Evolutionary conservation across 23 tunicate species (phyloP).

Genomic region (Halocynthia aurantium): DNA sequence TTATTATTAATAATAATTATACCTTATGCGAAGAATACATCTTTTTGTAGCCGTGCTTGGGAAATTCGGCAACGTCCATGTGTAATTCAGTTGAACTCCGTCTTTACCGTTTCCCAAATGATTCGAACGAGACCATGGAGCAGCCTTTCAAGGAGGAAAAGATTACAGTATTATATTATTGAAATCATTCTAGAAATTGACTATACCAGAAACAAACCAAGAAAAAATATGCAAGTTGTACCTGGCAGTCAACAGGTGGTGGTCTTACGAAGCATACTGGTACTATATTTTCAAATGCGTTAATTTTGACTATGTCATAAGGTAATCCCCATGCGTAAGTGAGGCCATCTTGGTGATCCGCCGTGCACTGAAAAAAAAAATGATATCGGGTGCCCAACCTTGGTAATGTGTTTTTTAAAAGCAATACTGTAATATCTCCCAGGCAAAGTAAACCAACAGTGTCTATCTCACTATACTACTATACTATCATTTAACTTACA

Average conservation of each 20-base stretch:
- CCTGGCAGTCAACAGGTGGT: constrained; percentile 74
- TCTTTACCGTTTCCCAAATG: constrained; percentile 84
- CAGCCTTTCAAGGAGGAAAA: constrained; percentile 29
- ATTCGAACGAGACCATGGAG: constrained; percentile 84
- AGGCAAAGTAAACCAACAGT: too few relatives aligned
- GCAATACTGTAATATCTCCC: too few relatives aligned
- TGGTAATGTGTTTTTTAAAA: too few relatives aligned
- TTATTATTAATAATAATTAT: constrained; percentile 3
- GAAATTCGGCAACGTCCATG: constrained; percentile 82
- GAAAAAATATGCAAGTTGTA: not conserved
- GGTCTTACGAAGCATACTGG: constrained; percentile 68
- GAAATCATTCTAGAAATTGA: not conserved
- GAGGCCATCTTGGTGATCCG: constrained; percentile 36
- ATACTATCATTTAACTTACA: constrained; percentile 18
- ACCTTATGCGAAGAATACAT: constrained; percentile 85
- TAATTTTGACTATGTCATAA: constrained; percentile 54
- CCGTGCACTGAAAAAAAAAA: constrained; percentile 43
- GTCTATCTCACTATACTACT: not conserved
- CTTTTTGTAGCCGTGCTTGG: constrained; percentile 55
- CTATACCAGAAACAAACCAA: not conserved
- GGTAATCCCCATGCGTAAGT: constrained; percentile 85
- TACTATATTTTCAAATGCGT: constrained; percentile 31
- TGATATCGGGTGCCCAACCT: too few relatives aligned
- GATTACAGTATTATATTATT: not conserved
- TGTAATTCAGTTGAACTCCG: constrained; percentile 52